Evolutionary conservation across 2,888 invertebrate genomes (phyloP).

Genomic region (Sesia bembeciformis): DNA sequence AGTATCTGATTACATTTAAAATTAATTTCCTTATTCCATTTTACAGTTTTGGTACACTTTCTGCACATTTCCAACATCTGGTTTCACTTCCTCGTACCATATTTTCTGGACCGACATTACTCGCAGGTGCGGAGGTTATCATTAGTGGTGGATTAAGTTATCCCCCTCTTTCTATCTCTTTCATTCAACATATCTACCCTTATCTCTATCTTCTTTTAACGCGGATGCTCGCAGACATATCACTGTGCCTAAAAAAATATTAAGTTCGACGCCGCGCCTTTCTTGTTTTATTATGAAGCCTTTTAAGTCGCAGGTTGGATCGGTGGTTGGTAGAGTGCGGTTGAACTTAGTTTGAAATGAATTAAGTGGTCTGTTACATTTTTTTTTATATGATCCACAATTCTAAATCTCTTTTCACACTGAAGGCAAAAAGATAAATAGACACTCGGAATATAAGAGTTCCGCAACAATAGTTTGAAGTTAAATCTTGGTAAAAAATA

Average conservation of each 20-base stretch:
- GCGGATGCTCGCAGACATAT: conserved; percentile 21
- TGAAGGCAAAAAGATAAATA: too few species aligned
- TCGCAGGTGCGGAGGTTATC: conserved; percentile 58
- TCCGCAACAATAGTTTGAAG: too few species aligned
- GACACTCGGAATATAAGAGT: too few species aligned
- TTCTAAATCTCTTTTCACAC: too few species aligned
- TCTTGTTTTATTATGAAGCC: neutral
- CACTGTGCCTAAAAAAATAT: conserved; percentile 12
- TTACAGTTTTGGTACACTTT: conserved; percentile 1
- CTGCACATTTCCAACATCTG: conserved; percentile 22
- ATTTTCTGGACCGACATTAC: conserved; percentile 41
- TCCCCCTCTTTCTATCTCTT: conserved; percentile 28
- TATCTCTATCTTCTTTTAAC: conserved; percentile 11
- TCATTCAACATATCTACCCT: conserved; percentile 7
- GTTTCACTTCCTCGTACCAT: conserved; percentile 19
- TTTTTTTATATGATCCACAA: too few species aligned
- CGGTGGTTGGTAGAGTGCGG: too few species aligned
- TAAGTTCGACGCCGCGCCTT: neutral
- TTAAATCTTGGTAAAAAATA: too few species aligned
- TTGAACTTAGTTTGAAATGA: too few species aligned
- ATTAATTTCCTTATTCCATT: neutral
- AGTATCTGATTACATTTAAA: too few species aligned
- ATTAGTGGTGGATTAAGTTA: conserved; percentile 53
- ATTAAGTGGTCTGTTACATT: too few species aligned
- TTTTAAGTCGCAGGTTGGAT: too few species aligned